Percentiles rank a stretch among this genome's conserved stretches.
phyloP scores from a whole-genome alignment of 2,113 vertebrate genomes.

The Irena cyanogastra region DNA sequence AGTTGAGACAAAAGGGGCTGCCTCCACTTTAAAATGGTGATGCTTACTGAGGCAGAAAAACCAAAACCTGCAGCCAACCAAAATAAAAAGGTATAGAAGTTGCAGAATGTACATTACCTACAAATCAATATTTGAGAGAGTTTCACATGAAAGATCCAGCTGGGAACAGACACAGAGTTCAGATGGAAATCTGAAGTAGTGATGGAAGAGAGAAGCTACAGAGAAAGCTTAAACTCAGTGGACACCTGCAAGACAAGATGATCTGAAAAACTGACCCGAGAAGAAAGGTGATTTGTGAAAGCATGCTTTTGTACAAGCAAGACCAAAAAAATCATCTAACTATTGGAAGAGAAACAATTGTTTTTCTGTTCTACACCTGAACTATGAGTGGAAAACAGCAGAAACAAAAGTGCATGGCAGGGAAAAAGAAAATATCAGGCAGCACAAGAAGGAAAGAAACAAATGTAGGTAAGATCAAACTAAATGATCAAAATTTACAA shows the following conservation, averaged over 20 bases:
- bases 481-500: background rate
- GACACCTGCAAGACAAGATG: slow-evolving; percentile 26
- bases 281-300: slow-evolving; percentile 24
- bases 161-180: slow-evolving; percentile 43
- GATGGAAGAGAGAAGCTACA: slow-evolving; percentile 18
- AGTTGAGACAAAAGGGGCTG: background rate
- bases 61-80: background rate
- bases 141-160: slow-evolving; percentile 37
- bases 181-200: slow-evolving; percentile 2
- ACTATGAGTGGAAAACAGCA: background rate
- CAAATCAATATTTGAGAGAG: slow-evolving; percentile 5
- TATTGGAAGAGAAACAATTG: background rate
- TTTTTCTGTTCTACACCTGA: background rate
- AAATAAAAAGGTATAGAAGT: slow-evolving; percentile 1
- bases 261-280: slow-evolving; percentile 39
- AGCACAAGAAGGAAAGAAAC: background rate
- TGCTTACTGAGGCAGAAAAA: background rate
- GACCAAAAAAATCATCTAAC: background rate
- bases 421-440: background rate
- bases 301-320: background rate
- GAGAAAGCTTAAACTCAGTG: slow-evolving; percentile 22
- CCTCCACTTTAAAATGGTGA: background rate
- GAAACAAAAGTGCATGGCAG: background rate
- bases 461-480: background rate
- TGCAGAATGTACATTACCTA: background rate